Evolutionary conservation across 2,888 invertebrate genomes (phyloP).

Genomic region (Crepidodera aurea): DNA sequence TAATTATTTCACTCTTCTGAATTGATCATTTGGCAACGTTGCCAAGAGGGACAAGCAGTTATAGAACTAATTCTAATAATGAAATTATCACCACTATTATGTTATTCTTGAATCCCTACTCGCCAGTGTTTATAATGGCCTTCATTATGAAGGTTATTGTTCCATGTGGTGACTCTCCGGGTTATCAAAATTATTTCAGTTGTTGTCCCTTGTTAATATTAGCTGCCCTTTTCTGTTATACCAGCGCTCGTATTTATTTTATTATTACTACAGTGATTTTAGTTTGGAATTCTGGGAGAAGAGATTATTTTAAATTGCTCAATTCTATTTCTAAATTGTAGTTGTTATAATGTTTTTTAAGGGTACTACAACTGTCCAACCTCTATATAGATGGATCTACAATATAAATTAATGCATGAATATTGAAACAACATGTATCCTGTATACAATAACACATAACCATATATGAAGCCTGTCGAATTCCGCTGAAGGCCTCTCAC

Average conservation of each 20-base stretch:
- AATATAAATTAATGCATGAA: too few species aligned
- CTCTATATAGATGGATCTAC: too few species aligned
- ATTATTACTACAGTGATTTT: too few species aligned
- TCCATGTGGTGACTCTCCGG: constrained; percentile 7
- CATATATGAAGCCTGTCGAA: too few species aligned
- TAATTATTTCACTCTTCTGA: neutral
- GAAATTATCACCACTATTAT: constrained; percentile 33
- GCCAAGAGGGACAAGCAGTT: constrained; percentile 5
- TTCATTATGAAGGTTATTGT: constrained; percentile 23
- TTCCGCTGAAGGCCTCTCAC: too few species aligned
- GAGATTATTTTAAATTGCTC: too few species aligned
- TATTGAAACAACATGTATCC: too few species aligned
- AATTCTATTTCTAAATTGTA: too few species aligned
- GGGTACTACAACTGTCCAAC: too few species aligned
- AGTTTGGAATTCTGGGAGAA: too few species aligned
- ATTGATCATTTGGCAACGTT: constrained; percentile 11
- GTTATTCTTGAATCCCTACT: constrained; percentile 29
- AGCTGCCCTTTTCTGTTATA: neutral
- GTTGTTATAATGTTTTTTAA: too few species aligned
- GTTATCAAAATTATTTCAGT: constrained; percentile 20
- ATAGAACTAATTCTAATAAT: constrained; percentile 35
- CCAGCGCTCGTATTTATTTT: neutral
- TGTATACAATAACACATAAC: too few species aligned
- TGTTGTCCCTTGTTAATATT: constrained; percentile 20
- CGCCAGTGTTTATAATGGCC: constrained; percentile 19